A percentile compares a stretch with the other conserved stretches of the same genome.
Evolutionary conservation across 2,113 vertebrate genomes (phyloP).

Genomic region (Microtus ochrogaster): DNA sequence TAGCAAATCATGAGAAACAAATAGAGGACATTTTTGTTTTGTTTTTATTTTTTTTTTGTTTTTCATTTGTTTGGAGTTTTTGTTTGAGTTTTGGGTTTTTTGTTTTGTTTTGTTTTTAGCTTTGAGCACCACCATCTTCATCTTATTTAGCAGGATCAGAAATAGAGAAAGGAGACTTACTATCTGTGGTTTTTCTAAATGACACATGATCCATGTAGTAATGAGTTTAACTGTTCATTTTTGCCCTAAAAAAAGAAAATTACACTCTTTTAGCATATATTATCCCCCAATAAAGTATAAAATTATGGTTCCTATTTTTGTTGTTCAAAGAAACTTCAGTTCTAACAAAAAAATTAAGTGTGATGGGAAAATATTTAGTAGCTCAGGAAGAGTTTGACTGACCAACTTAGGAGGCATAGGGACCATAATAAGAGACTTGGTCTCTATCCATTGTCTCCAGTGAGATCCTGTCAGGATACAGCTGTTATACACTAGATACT

Average conservation of each 20-base stretch:
- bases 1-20: slow-evolving; percentile 1
- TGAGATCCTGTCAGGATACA: neutral
- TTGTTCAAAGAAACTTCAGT: slow-evolving; percentile 27
- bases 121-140: neutral
- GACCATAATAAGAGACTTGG: neutral
- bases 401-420: neutral
- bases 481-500: neutral
- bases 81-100: neutral
- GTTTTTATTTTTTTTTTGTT: neutral
- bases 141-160: slow-evolving; percentile 24
- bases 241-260: neutral
- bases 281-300: neutral
- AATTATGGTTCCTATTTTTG: neutral
- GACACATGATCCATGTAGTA: neutral
- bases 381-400: neutral
- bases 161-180: neutral
- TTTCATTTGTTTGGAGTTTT: neutral
- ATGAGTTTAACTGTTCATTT: neutral
- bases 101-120: neutral
- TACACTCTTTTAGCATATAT: slow-evolving; percentile 10
- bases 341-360: neutral
- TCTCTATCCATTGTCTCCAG: neutral
- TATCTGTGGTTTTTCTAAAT: neutral
- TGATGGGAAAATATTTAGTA: neutral
- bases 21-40: neutral